Evolutionary conservation across 1,140 invertebrate genomes (phyloP).

Genomic region (Epicauta chinensis): DNA sequence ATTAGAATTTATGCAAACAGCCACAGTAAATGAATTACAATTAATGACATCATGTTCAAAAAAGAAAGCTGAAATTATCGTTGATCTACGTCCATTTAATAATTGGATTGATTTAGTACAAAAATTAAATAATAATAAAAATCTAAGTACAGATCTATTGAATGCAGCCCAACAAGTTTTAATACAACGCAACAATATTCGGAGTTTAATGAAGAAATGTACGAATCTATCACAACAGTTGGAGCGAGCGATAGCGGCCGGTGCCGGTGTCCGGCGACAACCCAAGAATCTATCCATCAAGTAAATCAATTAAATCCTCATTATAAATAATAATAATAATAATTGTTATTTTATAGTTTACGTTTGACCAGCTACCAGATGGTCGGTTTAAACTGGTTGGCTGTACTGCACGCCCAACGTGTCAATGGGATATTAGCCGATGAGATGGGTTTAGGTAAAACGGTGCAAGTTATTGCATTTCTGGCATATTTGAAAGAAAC

Average conservation of each 20-base stretch:
- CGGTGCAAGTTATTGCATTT: conserved; percentile 86
- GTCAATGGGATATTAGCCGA: conserved; percentile 93
- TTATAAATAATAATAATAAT: too few species aligned
- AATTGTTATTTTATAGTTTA: conserved; percentile 45
- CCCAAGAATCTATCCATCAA: conserved; percentile 51
- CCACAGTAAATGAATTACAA: conserved; percentile 57
- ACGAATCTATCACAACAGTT: conserved; percentile 61
- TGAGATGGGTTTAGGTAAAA: conserved; percentile 89
- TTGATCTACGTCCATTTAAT: conserved; percentile 60
- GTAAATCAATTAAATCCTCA: conserved; percentile 39
- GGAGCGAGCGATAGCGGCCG: conserved; percentile 65
- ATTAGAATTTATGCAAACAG: conserved; percentile 68
- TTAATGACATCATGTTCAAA: conserved; percentile 62
- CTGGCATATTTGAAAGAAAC: conserved; percentile 80
- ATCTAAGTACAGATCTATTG: conserved; percentile 61
- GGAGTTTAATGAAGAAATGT: conserved; percentile 68
- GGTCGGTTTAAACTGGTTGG: conserved; percentile 91
- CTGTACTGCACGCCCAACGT: conserved; percentile 79
- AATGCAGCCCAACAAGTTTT: conserved; percentile 67
- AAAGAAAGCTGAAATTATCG: conserved; percentile 65
- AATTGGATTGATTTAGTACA: conserved; percentile 67
- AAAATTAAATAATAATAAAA: conserved; percentile 62
- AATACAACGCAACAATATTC: conserved; percentile 61
- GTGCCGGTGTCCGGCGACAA: conserved; percentile 60
- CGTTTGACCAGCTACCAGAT: conserved; percentile 84